Conservation (phyloP, 2,888 invertebrate genomes). For the Leuctra nigra region DNA sequence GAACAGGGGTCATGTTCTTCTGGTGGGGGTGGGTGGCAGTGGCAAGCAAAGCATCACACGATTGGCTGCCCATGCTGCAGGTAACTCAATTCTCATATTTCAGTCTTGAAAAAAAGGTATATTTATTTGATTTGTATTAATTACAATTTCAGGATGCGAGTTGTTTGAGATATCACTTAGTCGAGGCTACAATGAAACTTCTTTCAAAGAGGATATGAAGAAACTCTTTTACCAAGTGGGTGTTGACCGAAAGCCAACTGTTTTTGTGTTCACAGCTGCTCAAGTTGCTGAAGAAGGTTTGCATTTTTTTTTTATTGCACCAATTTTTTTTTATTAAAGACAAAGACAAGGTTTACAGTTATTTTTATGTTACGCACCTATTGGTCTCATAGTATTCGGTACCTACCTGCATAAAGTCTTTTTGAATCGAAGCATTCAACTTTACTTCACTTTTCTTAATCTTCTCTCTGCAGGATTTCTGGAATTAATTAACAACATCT, state of each 20-base stretch:
- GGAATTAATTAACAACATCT: constrained; percentile 85
- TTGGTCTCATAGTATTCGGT: no score
- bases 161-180: constrained; percentile 75
- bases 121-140: no score
- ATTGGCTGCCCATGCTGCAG: constrained; percentile 77
- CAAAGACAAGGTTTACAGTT: background rate
- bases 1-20: constrained; percentile 74
- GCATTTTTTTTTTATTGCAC: background rate
- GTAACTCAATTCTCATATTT: no score
- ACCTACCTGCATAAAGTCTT: no score
- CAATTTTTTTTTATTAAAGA: background rate
- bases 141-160: constrained; percentile 56
- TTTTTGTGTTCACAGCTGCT: constrained; percentile 77
- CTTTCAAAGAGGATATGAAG: constrained; percentile 84
- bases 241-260: constrained; percentile 67
- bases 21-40: constrained; percentile 85
- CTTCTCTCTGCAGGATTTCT: constrained; percentile 50
- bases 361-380: background rate
- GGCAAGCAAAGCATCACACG: constrained; percentile 79
- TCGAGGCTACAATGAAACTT: constrained; percentile 76
- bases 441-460: no score
- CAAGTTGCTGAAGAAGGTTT: constrained; percentile 67
- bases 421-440: no score
- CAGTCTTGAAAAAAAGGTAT: no score
- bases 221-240: constrained; percentile 68